Base-by-base conservation (phyloP, 2,113 vertebrate genomes). In the Tychaedon coryphoeus region DNA sequence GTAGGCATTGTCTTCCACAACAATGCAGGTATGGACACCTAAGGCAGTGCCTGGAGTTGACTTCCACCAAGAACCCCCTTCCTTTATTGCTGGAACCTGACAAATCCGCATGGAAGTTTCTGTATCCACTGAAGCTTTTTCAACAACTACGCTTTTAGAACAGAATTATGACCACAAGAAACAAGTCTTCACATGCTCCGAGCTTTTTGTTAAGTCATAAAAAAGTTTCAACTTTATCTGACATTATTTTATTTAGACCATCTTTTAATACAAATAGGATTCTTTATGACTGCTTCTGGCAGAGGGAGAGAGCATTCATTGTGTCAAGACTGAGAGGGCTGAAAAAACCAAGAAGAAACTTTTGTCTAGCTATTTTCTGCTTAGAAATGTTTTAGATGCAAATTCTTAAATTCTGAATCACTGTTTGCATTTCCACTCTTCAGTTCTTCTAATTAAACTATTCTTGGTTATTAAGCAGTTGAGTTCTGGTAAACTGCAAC, bases 11-110 rank as follows among this genome's bases (percentile, higher is more conserved):
- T 28, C 25, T 65, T 51, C 22, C 36, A 38, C 31, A 65, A 2
- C 20, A 51, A 19, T 0, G 3, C 14, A 58, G 28, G 42, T 5
- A 16, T 7, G 9, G 7, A 4, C 0, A 3, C n/a, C 53, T 33
- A 5, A 34, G 31, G 34, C 0, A 3, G n/a, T 47, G 23, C 7
- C 51, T 34, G 36, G 11, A n/a, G 12, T 5, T 43, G 40, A n/a
- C 7, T 66, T 83, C 23, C 36, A 50, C 34, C 1, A 0, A 25
- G 40, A 76, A 90, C 12, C 2, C 17, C 15, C 23, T 13, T 47
- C 33, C 60, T 61, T n/a, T 56, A 40, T 9, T 83, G 45, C 33
- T 0, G 0, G 17, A 90, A 80, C 14, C 34, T 48, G 26, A 57
- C 50, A 62, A 66, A 79, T 8, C 29, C 47, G 42, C 29, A 3